These are phyloP conservation scores for Philereme transversata DNA, from an alignment of 2,888 invertebrate species.

Conservation along the genomic window DNA sequence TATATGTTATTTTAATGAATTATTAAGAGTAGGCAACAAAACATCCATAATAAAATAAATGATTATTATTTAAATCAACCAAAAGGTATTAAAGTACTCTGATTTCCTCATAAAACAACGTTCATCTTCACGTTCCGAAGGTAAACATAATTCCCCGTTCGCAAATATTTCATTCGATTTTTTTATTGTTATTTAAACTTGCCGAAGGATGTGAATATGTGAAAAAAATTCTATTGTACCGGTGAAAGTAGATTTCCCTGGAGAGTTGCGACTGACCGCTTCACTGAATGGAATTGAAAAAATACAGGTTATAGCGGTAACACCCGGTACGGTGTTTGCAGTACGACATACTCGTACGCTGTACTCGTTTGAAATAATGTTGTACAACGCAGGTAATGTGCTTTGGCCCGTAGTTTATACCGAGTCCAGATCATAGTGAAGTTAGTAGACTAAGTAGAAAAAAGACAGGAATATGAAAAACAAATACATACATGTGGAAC, in stretches of 20 bases:
- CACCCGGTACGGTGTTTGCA: slow-evolving; percentile 5
- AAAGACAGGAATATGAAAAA: too few relatives aligned
- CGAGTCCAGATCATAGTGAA: too few relatives aligned
- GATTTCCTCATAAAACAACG: slow-evolving; percentile 3
- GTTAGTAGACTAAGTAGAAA: too few relatives aligned
- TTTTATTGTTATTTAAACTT: slow-evolving; percentile 62
- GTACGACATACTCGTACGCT: background rate
- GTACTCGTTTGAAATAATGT: too few relatives aligned
- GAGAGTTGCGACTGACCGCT: slow-evolving; percentile 62
- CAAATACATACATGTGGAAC: too few relatives aligned
- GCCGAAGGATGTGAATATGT: slow-evolving; percentile 47
- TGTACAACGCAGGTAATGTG: too few relatives aligned
- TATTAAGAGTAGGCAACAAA: too few relatives aligned
- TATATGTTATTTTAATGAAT: too few relatives aligned
- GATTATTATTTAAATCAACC: slow-evolving; percentile 1
- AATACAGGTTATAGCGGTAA: slow-evolving; percentile 39
- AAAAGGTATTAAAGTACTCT: slow-evolving; percentile 4
- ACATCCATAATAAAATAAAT: background rate
- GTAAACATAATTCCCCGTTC: slow-evolving; percentile 35
- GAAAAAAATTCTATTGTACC: slow-evolving; percentile 71
- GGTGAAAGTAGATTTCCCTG: slow-evolving; percentile 70
- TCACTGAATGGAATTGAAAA: slow-evolving; percentile 61
- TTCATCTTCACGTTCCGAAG: slow-evolving; percentile 27
- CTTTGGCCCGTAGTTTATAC: too few relatives aligned
- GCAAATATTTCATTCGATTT: slow-evolving; percentile 42